phyloP scores from a whole-genome alignment of 92 coral and sea anemone species.

The Meandrina meandrites region DNA sequence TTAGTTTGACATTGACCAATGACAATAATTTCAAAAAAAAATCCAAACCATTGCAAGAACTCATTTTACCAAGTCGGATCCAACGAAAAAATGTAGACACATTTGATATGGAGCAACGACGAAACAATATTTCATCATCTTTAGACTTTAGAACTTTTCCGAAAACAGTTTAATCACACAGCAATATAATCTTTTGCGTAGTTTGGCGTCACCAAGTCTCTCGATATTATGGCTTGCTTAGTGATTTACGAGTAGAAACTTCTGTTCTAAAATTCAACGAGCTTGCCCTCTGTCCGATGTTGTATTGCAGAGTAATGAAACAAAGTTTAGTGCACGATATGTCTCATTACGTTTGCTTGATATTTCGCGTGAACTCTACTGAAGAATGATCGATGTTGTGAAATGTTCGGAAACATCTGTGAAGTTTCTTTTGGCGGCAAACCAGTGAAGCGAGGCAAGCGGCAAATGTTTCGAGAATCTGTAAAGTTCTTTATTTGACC shows the following conservation, averaged over 20 bases:
- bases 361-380: not conserved
- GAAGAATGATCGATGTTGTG: not conserved
- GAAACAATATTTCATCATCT: not conserved
- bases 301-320: not conserved
- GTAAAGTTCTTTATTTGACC: not conserved
- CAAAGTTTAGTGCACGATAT: not conserved
- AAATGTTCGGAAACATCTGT: not conserved
- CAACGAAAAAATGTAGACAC: not conserved
- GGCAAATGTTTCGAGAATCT: not conserved
- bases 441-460: not conserved
- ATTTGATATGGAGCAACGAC: not conserved
- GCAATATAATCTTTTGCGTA: not conserved
- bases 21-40: too few relatives aligned
- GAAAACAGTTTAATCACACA: not conserved
- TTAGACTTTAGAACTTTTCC: not conserved
- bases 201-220: not conserved
- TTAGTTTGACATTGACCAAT: too few relatives aligned
- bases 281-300: not conserved
- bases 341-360: not conserved
- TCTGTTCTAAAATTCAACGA: not conserved
- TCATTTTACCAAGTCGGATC: not conserved
- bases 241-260: not conserved
- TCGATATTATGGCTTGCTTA: not conserved
- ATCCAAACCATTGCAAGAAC: not conserved
- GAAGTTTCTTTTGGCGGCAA: not conserved